Evolutionary conservation across 1,140 invertebrate genomes (phyloP).

Genomic region (Drosophila ironensis): DNA sequence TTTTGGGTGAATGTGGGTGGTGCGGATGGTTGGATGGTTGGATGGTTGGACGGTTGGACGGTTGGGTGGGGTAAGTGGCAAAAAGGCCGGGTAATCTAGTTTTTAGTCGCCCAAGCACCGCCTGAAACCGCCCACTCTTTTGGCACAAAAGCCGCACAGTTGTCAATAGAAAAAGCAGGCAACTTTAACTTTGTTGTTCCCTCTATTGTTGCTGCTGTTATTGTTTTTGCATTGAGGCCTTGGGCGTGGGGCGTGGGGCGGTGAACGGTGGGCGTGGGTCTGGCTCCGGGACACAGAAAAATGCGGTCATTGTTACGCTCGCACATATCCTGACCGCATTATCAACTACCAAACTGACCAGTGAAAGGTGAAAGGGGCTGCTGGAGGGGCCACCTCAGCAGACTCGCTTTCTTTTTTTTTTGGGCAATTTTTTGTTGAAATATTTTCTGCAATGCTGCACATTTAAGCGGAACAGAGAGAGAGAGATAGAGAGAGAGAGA

Average conservation of each 20-base stretch:
- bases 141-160: slow-evolving; percentile 32
- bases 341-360: slow-evolving; percentile 43
- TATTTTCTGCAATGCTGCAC: slow-evolving; percentile 43
- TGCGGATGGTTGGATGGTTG: not conserved
- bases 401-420: not conserved
- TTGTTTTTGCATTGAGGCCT: too few relatives aligned
- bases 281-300: not conserved
- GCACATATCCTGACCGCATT: slow-evolving; percentile 39
- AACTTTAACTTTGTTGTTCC: slow-evolving; percentile 44
- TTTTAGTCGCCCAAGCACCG: not conserved
- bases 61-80: too few relatives aligned
- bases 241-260: not conserved
- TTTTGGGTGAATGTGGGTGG: slow-evolving; percentile 15
- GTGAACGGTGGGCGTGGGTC: not conserved
- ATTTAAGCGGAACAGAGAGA: not conserved
- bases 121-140: not conserved
- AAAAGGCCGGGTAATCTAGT: not conserved
- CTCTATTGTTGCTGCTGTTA: too few relatives aligned
- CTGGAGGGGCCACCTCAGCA: not conserved
- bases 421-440: slow-evolving; percentile 8
- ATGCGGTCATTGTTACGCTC: slow-evolving; percentile 43
- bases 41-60: not conserved
- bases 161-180: slow-evolving; percentile 31
- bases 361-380: slow-evolving; percentile 8
- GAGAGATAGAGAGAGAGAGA: not conserved